phyloP scores from a whole-genome alignment of 2,113 vertebrate species.

The Agelaius tricolor region DNA sequence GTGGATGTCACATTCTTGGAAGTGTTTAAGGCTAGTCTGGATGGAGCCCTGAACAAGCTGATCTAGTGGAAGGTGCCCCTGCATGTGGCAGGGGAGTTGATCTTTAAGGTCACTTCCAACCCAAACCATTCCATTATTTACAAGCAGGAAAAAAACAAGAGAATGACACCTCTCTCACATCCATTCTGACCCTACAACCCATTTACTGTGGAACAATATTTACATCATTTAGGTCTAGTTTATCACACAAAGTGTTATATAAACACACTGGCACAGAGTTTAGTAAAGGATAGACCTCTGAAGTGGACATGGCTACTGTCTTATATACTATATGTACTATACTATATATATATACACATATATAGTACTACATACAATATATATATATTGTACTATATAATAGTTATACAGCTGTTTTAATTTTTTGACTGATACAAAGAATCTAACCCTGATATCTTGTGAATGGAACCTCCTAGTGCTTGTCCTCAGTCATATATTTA shows the following conservation, averaged over 20 bases:
- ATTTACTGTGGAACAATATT: neutral
- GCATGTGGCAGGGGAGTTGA: neutral
- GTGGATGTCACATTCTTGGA: neutral
- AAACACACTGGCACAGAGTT: neutral
- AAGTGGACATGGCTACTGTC: neutral
- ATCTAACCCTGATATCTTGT: neutral
- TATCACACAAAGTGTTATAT: neutral
- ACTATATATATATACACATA: neutral
- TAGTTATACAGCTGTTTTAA: neutral
- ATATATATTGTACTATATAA: neutral
- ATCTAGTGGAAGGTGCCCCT: neutral
- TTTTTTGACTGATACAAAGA: neutral
- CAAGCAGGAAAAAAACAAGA: neutral
- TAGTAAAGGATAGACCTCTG: neutral
- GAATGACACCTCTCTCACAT: neutral
- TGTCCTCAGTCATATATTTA: neutral
- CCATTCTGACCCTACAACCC: neutral
- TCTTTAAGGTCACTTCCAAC: neutral
- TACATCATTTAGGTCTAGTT: neutral
- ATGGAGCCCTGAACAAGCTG: neutral
- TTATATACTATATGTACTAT: neutral
- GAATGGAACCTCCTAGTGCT: neutral
- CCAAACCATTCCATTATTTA: neutral
- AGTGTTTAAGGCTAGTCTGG: neutral
- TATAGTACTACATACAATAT: no score